Base-by-base conservation (phyloP, 2,797 vertebrate genomes). In the Vipera latastei region DNA sequence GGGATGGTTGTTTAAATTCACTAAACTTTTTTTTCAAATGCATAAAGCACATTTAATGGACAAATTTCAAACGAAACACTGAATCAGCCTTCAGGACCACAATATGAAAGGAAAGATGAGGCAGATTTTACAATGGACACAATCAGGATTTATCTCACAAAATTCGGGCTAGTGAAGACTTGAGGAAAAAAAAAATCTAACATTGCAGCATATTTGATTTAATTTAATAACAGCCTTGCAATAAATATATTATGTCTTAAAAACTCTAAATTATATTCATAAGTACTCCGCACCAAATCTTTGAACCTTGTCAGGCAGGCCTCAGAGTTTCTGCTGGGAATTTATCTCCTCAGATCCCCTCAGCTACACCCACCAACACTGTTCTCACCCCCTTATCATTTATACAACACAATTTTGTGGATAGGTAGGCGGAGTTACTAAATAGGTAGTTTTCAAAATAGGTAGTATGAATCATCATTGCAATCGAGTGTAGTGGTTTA, bases 371-470 rank as follows among this genome's bases (percentile, higher is more conserved):
- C 96, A 96, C 96, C 94, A 95, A 93, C 95, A 93, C 89, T 95
- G 95, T 93, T 90, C 93, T 95, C 78, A 93, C 94, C 92, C 94
- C 86, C 93, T 94, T 91, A 86, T 11, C 11, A 95, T 95, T 95
- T 96, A 93, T 96, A 96, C 96, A 96, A 96, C 95, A 96, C 96
- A 95, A 93, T 96, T 96, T 95, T 48, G 83, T 95, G 96, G 96
- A 94, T 96, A 97, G 97, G 96, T 96, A 97, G 97, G 96, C 96
- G 95, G 93, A 97, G 97, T 97, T 97, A 95, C 94, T 96, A 95
- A 97, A 97, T 98, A 98, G 97, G 97, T 98, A 98, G 98, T 98
- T 97, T 98, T 96, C 95, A 96, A 95, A 96, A 96, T 97, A 97
- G 97, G 97, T 97, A 97, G 97, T 97, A 97, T 94, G 96, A 95